These are phyloP conservation scores for Diloba caeruleocephala DNA, from an alignment of 2,888 invertebrate genomes.

Conservation along the genomic window DNA sequence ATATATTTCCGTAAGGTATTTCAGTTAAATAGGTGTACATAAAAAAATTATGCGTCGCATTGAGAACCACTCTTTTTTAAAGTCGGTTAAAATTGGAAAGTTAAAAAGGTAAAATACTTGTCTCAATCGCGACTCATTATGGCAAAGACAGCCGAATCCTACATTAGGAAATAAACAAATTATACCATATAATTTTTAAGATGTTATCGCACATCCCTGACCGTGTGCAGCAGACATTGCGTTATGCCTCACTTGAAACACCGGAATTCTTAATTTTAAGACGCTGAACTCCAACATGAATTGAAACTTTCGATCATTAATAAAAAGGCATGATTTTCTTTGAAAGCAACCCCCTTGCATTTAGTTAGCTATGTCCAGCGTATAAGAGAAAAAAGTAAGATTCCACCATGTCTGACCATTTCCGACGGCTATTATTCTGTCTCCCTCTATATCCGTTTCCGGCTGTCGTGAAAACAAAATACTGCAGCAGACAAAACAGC, in stretches of 20 bases:
- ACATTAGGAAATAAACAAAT: constrained; percentile 36
- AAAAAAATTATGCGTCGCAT: too few relatives aligned
- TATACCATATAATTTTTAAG: constrained; percentile 37
- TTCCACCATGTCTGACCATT: constrained; percentile 88
- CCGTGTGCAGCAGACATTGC: constrained; percentile 64
- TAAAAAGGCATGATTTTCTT: constrained; percentile 52
- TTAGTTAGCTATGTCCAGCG: constrained; percentile 83
- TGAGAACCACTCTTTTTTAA: too few relatives aligned
- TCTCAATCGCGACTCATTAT: neutral
- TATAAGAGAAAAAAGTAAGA: constrained; percentile 83
- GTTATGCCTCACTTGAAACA: constrained; percentile 64
- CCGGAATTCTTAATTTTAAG: constrained; percentile 48
- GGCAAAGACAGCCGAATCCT: constrained; percentile 17
- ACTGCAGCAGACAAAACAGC: constrained; percentile 75
- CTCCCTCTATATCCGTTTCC: constrained; percentile 89
- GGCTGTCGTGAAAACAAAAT: constrained; percentile 87
- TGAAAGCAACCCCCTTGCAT: constrained; percentile 59
- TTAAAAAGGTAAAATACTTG: too few relatives aligned
- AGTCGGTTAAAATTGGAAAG: too few relatives aligned
- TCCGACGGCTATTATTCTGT: constrained; percentile 89
- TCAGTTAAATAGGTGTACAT: too few relatives aligned
- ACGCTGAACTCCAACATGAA: constrained; percentile 46
- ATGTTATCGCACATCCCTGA: constrained; percentile 62
- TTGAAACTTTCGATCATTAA: constrained; percentile 36
- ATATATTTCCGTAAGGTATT: too few relatives aligned